Evolutionary conservation across 2,888 invertebrate species (phyloP), one percentile per base, ranked within the genome.

Genomic region (Chymomyza procnemis): DNA sequence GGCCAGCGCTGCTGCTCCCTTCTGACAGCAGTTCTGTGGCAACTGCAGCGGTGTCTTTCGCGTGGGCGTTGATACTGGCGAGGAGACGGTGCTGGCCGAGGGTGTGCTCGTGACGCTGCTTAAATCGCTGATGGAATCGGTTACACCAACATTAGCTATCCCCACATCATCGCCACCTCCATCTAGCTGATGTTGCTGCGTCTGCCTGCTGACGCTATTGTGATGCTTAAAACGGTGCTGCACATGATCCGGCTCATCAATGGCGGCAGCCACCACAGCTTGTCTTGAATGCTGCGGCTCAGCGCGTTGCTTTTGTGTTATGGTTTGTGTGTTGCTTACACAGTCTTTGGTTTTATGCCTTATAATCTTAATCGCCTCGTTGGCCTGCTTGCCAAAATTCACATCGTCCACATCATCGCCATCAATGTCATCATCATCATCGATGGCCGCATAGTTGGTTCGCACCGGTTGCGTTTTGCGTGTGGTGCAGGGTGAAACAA

Each of bases 21-120:
- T 88, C 76, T 88, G 89, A 76, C 89, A 89, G 71, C 89, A 89
- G 78, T 87, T 85, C 65, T 80, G 79, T 71, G 81, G 81, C 69
- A 86, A 69, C 46, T 85, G 83, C 70, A 81, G 58, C 61, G 86
- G 86, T 71, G 83, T 80, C 67, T 81, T 83, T 77, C 90, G 83
- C 81, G 90, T 90, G 58, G 89, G 89, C 73, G 89, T 88, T 66
- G 89, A 89, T 18, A 88, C 76, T 64, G 89, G 89, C 65, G 89
- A 88, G 50, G 88, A 89, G 56, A 88, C 78, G 46, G 90, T 89
- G 71, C 90, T 89, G 66, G 79, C 86, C 70, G 89, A 89, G 66
- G 90, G 83, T 52, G 90, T 88, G 66, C 90, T 90, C 66, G 85
- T 74, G 56, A 82, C 85, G 69, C 88, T 90, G 78, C 90, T 90